Evolutionary conservation across 2,113 vertebrate species (phyloP).

Genomic region (Eptesicus fuscus): DNA sequence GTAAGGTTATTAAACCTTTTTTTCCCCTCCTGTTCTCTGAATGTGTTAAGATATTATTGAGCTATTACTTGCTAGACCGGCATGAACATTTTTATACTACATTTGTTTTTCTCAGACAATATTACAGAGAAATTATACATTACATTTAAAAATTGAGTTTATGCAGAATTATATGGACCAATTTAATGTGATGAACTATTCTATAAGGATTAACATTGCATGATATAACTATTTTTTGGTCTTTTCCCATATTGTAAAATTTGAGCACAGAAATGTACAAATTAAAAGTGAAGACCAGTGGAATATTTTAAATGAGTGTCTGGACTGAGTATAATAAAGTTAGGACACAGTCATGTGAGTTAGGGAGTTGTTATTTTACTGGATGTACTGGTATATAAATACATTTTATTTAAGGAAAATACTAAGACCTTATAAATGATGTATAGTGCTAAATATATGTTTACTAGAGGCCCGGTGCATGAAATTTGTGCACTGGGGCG

Average conservation of each 20-base stretch:
- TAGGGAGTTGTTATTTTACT: not conserved
- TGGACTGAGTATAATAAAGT: not conserved
- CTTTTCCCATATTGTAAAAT: conserved; percentile 4
- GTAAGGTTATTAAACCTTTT: not conserved
- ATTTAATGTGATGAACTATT: conserved; percentile 51
- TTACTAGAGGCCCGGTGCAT: not conserved
- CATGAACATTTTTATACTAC: conserved; percentile 25
- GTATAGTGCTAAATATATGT: not conserved
- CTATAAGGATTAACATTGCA: conserved; percentile 53
- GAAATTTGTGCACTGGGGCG: no score
- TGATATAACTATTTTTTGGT: conserved; percentile 16
- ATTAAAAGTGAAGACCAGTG: conserved; percentile 13
- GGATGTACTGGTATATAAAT: not conserved
- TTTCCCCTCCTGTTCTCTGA: not conserved
- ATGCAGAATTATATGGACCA: conserved; percentile 33
- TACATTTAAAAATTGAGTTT: conserved; percentile 66
- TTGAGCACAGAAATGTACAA: conserved; percentile 18
- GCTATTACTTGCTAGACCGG: not conserved
- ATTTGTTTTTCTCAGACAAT: conserved; percentile 36
- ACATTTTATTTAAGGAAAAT: not conserved
- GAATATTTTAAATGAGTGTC: not conserved
- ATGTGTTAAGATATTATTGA: not conserved
- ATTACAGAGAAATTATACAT: conserved; percentile 28
- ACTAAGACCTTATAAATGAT: not conserved
- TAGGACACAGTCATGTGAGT: not conserved